A percentile compares a stretch with the other conserved stretches of the same genome.
phyloP scores from a whole-genome alignment of 2,113 vertebrate species.

The Symphodus melops region DNA sequence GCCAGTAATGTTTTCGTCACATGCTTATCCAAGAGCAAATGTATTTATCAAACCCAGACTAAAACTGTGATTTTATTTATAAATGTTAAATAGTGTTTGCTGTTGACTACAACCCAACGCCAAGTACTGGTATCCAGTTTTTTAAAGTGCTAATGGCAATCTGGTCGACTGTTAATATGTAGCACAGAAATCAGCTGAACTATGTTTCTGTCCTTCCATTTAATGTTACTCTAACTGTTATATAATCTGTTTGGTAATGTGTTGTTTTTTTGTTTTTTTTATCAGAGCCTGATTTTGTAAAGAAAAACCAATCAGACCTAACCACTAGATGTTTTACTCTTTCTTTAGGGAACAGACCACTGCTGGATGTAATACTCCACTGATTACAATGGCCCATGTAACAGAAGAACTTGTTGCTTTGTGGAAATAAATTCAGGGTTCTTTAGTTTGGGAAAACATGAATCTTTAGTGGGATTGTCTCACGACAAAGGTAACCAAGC shows the following conservation, averaged over 20 bases:
- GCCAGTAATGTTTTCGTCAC: too few relatives aligned
- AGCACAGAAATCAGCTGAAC: background rate
- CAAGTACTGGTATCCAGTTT: background rate
- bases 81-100: too few relatives aligned
- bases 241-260: background rate
- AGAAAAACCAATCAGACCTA: background rate
- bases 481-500: conserved; percentile 16
- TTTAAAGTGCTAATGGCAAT: background rate
- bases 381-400: background rate
- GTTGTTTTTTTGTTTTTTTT: too few relatives aligned
- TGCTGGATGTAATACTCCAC: background rate
- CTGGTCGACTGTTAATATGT: background rate
- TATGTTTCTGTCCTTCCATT: background rate
- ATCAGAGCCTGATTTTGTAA: background rate
- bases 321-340: background rate
- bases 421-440: conserved; percentile 24
- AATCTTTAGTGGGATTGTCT: conserved; percentile 9
- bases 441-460: background rate
- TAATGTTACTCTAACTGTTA: background rate
- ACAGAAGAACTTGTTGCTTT: background rate
- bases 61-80: too few relatives aligned
- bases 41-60: too few relatives aligned
- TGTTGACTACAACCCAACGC: background rate
- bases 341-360: background rate
- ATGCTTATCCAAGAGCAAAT: too few relatives aligned